Evolutionary conservation across 2,888 invertebrate genomes (phyloP).

Genomic region (Sinelater perroti): DNA sequence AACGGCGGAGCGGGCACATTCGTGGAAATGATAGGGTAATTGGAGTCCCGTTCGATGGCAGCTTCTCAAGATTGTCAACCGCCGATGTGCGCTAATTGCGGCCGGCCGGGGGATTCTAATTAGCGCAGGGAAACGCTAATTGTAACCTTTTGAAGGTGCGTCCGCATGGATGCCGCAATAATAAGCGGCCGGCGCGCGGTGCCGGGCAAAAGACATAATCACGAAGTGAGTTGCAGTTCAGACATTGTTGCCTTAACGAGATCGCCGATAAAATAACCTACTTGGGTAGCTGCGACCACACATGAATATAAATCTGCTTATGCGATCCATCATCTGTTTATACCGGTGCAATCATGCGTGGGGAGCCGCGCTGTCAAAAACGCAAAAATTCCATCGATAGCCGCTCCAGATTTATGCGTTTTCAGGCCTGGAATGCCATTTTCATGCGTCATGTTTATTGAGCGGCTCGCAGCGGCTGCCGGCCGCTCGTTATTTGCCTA

Average conservation of each 20-base stretch:
- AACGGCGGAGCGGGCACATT: neutral
- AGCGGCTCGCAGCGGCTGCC: neutral
- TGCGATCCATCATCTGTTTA: conserved; percentile 38
- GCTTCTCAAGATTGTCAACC: conserved; percentile 4
- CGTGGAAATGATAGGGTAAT: conserved; percentile 16
- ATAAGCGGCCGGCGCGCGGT: conserved; percentile 22
- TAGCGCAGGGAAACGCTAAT: conserved; percentile 12
- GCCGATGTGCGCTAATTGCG: conserved; percentile 3
- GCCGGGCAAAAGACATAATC: conserved; percentile 27
- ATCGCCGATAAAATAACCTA: conserved; percentile 32
- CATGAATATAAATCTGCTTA: conserved; percentile 36
- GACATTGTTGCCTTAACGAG: conserved; percentile 33
- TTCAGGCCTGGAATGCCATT: conserved; percentile 7
- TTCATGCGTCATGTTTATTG: conserved; percentile 18
- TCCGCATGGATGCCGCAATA: conserved; percentile 9
- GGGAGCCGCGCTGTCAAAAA: conserved; percentile 28
- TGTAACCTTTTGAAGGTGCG: conserved; percentile 11
- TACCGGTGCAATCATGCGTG: conserved; percentile 29
- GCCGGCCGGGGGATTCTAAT: conserved; percentile 1
- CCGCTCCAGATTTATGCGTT: conserved; percentile 14
- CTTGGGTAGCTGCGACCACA: conserved; percentile 32
- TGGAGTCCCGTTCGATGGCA: conserved; percentile 13
- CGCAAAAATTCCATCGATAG: conserved; percentile 15
- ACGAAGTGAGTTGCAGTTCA: conserved; percentile 31
- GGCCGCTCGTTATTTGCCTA: conserved; percentile 5